Evolutionary conservation across 2,888 invertebrate genomes (phyloP).

Genomic region (Adineta ricciae): DNA sequence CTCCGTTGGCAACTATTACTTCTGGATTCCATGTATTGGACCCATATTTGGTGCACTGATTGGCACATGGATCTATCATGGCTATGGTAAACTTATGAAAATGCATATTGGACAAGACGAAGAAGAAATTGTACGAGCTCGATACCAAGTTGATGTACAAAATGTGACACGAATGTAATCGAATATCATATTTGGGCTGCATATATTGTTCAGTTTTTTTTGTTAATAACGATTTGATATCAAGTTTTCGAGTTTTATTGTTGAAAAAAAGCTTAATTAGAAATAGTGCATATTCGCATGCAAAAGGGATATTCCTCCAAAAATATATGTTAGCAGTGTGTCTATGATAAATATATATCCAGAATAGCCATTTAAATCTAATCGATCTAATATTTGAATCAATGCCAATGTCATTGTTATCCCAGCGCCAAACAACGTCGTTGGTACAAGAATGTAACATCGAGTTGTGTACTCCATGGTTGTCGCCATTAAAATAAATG

Average conservation of each 20-base stretch:
- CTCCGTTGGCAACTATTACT: constrained; percentile 41
- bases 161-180: too few species aligned
- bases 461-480: background rate
- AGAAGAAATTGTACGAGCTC: background rate
- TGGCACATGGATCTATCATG: constrained; percentile 51
- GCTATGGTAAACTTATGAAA: background rate
- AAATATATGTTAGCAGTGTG: background rate
- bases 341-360: background rate
- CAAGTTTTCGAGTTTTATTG: too few species aligned
- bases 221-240: too few species aligned
- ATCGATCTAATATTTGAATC: constrained; percentile 2
- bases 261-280: too few species aligned
- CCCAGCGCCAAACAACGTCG: background rate
- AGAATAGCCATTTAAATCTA: background rate
- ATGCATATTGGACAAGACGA: background rate
- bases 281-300: background rate
- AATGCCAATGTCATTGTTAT: background rate
- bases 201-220: too few species aligned
- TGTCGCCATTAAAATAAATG: background rate
- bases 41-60: constrained; percentile 54
- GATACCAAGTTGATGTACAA: too few species aligned
- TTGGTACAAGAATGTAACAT: background rate
- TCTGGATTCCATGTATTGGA: constrained; percentile 54
- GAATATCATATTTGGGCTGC: too few species aligned
- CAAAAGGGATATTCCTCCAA: background rate